Conservation (phyloP, 1,140 invertebrate species). For the Ctenoplectra terminalis region DNA sequence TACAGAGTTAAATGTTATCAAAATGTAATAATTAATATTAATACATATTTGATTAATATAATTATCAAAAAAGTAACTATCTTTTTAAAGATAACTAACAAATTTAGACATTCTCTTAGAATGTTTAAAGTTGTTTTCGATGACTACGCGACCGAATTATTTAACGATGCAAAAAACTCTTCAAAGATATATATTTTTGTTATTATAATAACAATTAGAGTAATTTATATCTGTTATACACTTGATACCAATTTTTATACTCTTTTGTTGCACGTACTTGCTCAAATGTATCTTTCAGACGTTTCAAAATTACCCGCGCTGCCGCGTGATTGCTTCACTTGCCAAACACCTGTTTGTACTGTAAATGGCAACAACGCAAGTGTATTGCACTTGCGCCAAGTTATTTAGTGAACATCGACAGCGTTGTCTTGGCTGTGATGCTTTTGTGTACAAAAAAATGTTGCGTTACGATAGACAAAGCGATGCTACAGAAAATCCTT, state of each 20-base stretch:
- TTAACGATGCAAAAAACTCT: too few relatives aligned
- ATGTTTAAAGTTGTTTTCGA: too few relatives aligned
- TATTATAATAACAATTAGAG: background rate
- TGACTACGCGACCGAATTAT: too few relatives aligned
- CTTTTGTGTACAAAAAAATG: conserved; percentile 37
- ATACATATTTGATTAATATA: too few relatives aligned
- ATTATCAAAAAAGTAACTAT: too few relatives aligned
- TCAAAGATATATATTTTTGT: background rate
- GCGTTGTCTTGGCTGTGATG: background rate
- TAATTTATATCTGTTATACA: background rate
- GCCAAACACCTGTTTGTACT: conserved; percentile 13
- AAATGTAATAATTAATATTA: too few relatives aligned
- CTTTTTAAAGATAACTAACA: too few relatives aligned
- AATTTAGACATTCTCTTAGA: too few relatives aligned
- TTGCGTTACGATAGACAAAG: conserved; percentile 6
- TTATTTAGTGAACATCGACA: background rate
- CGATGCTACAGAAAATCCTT: conserved; percentile 6
- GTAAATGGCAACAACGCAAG: conserved; percentile 36
- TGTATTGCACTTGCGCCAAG: conserved; percentile 32
- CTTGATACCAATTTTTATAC: background rate
- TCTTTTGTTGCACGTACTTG: background rate
- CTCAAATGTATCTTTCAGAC: background rate
- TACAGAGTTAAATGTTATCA: too few relatives aligned
- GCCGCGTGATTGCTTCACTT: background rate
- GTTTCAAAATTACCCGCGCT: conserved; percentile 22